These are phyloP conservation scores for Thermophis baileyi DNA, from an alignment of 2,113 vertebrate genomes.

Conservation along the genomic window DNA sequence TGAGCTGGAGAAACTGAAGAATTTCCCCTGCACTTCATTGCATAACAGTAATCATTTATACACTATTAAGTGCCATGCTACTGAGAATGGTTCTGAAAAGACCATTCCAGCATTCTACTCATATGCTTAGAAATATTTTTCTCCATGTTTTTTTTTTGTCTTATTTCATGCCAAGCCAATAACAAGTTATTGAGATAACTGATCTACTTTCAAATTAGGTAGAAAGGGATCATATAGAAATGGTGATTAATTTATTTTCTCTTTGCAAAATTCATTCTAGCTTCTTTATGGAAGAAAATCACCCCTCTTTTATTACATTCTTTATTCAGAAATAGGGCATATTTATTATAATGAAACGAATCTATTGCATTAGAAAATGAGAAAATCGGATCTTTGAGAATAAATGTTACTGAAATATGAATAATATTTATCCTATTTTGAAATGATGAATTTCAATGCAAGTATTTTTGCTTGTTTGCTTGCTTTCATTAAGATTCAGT, in stretches of 20 bases:
- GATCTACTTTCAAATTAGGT: not conserved
- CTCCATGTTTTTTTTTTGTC: not conserved
- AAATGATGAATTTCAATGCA: not conserved
- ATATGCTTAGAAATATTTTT: not conserved
- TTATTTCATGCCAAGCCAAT: not conserved
- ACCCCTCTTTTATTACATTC: not conserved
- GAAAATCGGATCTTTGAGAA: not conserved
- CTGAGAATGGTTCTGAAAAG: not conserved
- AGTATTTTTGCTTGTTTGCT: not conserved
- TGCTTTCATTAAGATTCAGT: not conserved
- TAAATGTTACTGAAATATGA: not conserved
- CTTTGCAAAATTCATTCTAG: not conserved
- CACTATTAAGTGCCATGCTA: not conserved
- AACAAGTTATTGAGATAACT: not conserved
- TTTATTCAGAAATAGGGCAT: not conserved
- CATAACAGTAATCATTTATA: not conserved
- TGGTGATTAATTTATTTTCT: not conserved
- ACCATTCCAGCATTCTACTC: not conserved
- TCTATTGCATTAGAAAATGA: not conserved
- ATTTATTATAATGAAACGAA: not conserved
- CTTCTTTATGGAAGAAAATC: not conserved
- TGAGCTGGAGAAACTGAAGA: not conserved
- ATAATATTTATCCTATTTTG: not conserved
- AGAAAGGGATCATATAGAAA: not conserved
- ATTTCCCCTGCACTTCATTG: not conserved